These are phyloP conservation scores for Zaprionus lachaisei DNA, from an alignment of 1,140 invertebrate species.

Conservation along the genomic window DNA sequence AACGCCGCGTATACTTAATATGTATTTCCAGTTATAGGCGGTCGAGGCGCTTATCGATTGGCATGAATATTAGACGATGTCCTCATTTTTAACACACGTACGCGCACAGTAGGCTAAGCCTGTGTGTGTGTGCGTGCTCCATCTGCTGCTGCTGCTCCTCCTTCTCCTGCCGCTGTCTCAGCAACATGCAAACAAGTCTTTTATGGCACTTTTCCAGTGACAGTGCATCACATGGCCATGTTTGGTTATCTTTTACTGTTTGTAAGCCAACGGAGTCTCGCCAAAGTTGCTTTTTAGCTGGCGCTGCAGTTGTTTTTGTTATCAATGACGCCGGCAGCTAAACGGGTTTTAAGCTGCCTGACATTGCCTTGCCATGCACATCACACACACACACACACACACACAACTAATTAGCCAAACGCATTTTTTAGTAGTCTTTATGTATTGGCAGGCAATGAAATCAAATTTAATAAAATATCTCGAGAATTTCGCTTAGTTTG, in stretches of 20 bases:
- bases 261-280: slow-evolving; percentile 57
- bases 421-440: slow-evolving; percentile 44
- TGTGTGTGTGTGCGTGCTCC: slow-evolving; percentile 18
- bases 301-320: slow-evolving; percentile 39
- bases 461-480: slow-evolving; percentile 34
- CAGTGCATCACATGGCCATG: slow-evolving; percentile 81
- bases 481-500: neutral
- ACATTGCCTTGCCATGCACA: slow-evolving; percentile 6
- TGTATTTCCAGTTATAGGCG: slow-evolving; percentile 76
- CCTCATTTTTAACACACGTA: slow-evolving; percentile 60
- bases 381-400: slow-evolving; percentile 8
- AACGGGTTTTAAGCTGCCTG: slow-evolving; percentile 50
- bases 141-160: slow-evolving; percentile 16
- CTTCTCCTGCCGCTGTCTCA: neutral
- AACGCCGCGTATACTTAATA: slow-evolving; percentile 76
- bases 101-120: slow-evolving; percentile 31
- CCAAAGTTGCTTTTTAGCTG: slow-evolving; percentile 39
- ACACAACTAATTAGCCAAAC: slow-evolving; percentile 59
- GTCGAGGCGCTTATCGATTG: slow-evolving; percentile 72
- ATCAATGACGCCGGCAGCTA: slow-evolving; percentile 60
- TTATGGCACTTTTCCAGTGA: slow-evolving; percentile 78
- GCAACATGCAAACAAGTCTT: slow-evolving; percentile 78
- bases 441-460: slow-evolving; percentile 27
- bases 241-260: slow-evolving; percentile 79
- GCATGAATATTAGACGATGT: slow-evolving; percentile 78